Base-by-base conservation (phyloP, 2,797 vertebrate species). In the Propithecus perrieri region DNA sequence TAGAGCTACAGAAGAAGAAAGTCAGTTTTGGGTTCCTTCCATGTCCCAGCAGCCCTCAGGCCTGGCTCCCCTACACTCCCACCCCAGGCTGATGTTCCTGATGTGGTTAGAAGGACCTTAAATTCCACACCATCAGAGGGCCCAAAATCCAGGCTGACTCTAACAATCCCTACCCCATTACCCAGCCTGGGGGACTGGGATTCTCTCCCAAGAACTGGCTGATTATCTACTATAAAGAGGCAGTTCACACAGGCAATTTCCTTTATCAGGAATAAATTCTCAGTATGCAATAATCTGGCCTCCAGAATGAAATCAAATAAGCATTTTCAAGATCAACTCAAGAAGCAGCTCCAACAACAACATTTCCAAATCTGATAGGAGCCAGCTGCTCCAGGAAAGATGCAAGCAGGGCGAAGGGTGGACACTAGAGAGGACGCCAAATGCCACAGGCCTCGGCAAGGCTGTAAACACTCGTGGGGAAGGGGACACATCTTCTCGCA, bases 401-500 rank as follows among this genome's bases (percentile, higher is more conserved):
- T 61, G 93, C 55, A 94, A 96, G 91, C 48, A 6, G 41, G 46
- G 63, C 48, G 22, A 95, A 12, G 46, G 78, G 55, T 13, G 50
- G 80, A 79, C 80, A 0, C 84, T 75, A 79, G 48, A 67, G 79
- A 67, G 46, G 83, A 85, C 85, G 94, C 92, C 89, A 96, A 71
- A 96, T 83, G 96, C 97, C 81, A 4, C 95, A 98, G 94, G 81
- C 72, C 94, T 95, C 95, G 95, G 91, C 96, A 94, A 92, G 81
- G 87, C 95, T 76, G 28, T 43, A 97, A 97, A 97, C 78, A 94
- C 71, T 89, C 94, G 91, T 13, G 7, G 94, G 61, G 94, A 97
- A 90, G 72, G 97, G 76, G 97, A 97, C 97, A 94, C 94, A 89
- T 97, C 92, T 97, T 98, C 96, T 97, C 96, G 96, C 96, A 96